phyloP scores from a whole-genome alignment of 1,140 invertebrate genomes.

The Rhyzopertha dominica region DNA sequence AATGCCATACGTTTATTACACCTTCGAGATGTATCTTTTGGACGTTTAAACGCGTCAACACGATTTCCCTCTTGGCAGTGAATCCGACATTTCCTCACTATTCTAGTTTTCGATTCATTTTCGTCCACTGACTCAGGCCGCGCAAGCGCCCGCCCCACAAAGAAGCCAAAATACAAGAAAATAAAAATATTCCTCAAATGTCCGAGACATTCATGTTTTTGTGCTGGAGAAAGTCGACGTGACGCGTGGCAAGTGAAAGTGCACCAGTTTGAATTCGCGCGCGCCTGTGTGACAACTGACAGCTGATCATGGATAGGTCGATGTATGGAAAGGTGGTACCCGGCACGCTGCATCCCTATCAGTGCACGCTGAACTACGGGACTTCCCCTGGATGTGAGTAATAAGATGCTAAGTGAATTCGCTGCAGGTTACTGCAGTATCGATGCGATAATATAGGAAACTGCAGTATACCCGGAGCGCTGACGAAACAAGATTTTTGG shows the following conservation, averaged over 20 bases:
- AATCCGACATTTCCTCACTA: too few relatives aligned
- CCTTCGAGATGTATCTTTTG: too few relatives aligned
- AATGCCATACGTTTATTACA: too few relatives aligned
- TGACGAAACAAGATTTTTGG: too few relatives aligned
- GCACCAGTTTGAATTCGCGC: slow-evolving; percentile 8
- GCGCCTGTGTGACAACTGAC: not conserved
- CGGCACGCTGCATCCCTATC: slow-evolving; percentile 72
- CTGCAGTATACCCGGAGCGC: too few relatives aligned
- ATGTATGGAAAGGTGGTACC: slow-evolving; percentile 80
- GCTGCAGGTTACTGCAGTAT: too few relatives aligned
- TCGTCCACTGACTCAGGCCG: too few relatives aligned
- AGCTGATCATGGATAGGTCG: slow-evolving; percentile 67
- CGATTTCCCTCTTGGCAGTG: too few relatives aligned
- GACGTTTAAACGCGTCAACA: too few relatives aligned
- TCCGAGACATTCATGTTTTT: slow-evolving; percentile 1
- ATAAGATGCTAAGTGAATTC: too few relatives aligned
- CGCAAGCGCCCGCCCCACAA: slow-evolving; percentile 12
- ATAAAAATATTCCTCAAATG: slow-evolving; percentile 19
- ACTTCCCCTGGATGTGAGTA: slow-evolving; percentile 80
- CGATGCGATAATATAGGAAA: too few relatives aligned
- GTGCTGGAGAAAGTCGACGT: not conserved
- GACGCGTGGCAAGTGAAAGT: not conserved
- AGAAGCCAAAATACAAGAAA: slow-evolving; percentile 15
- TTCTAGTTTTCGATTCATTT: too few relatives aligned
- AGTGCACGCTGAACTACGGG: slow-evolving; percentile 72